Evolutionary conservation across 2,797 vertebrate genomes (phyloP), one percentile per base, ranked within the genome.

Genomic region (Melanotaenia parkinsoni): DNA sequence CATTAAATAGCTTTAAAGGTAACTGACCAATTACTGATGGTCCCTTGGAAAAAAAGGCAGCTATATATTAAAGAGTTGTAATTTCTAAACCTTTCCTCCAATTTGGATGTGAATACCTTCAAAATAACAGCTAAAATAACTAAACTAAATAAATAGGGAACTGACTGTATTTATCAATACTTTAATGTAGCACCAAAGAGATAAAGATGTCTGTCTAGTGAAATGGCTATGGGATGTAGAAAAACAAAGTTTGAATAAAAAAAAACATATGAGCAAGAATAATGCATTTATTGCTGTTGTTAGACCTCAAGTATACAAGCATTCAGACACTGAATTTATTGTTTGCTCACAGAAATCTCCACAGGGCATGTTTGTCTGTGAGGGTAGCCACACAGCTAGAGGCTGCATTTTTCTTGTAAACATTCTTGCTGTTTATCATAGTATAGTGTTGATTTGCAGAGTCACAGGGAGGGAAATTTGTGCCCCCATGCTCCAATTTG

Each of bases 401-500:
- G 24, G 53, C 50, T 53, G 33, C 38, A 40, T 61, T 61, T 70
- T 61, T 40, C 45, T 53, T 61, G 35, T 54, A 54, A 28, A 54
- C 26, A 28, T n/a, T 62, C 11, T 24, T 33, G 18, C 38, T 18
- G 6, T 26, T 24, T 57, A 45, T 62, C 16, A 47, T 50, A 10
- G 53, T 26, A 33, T 11, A 13, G 14, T 18, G 28, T 61, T 60
- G 22, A 37, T 8, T 22, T 35, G 70, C 30, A 26, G 6, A 14
- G 43, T 45, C 18, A 20, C 43, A 7, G 5, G 5, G 24, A 64
- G 54, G 13, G 56, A 5, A 37, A 51, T n/a, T 51, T 20, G 50
- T 9, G 22, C 12, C 54, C 57, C 26, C 35, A 28, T 43, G 37
- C 54, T 43, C 20, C 22, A 32, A 8, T 58, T 38, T 65, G 6